These are phyloP conservation scores for Andrena haemorrhoa DNA, from an alignment of 2,888 invertebrate genomes.

Conservation along the genomic window DNA sequence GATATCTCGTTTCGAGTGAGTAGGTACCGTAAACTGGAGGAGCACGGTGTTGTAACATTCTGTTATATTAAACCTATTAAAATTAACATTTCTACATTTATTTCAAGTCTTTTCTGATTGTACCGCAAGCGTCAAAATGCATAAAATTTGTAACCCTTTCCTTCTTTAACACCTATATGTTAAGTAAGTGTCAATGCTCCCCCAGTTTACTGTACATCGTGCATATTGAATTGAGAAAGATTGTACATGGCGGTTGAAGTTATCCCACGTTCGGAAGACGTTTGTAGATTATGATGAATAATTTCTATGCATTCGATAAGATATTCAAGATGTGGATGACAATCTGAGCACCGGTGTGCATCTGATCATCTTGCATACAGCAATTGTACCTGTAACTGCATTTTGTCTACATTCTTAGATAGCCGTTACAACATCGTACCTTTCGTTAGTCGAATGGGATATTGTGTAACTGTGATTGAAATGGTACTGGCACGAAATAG, in stretches of 20 bases:
- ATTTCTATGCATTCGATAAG: slow-evolving; percentile 1
- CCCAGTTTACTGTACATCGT: too few relatives aligned
- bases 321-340: slow-evolving; percentile 16
- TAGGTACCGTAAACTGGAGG: background rate
- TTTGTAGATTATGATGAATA: too few relatives aligned
- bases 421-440: slow-evolving; percentile 21
- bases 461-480: slow-evolving; percentile 25
- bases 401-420: slow-evolving; percentile 17
- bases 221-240: too few relatives aligned
- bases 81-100: too few relatives aligned
- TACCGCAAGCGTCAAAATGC: too few relatives aligned
- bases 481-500: slow-evolving; percentile 15
- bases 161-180: too few relatives aligned
- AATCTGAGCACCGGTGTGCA: slow-evolving; percentile 18
- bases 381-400: slow-evolving; percentile 17
- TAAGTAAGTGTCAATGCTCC: too few relatives aligned
- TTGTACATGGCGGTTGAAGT: too few relatives aligned
- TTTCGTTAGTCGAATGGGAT: slow-evolving; percentile 32
- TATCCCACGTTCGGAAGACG: too few relatives aligned
- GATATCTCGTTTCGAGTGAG: background rate
- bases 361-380: slow-evolving; percentile 12
- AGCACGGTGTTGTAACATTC: background rate
- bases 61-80: too few relatives aligned
- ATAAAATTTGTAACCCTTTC: too few relatives aligned
- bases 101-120: too few relatives aligned